These are phyloP conservation scores for Saiga tatarica DNA, from an alignment of 2,113 vertebrate species.

Conservation along the genomic window DNA sequence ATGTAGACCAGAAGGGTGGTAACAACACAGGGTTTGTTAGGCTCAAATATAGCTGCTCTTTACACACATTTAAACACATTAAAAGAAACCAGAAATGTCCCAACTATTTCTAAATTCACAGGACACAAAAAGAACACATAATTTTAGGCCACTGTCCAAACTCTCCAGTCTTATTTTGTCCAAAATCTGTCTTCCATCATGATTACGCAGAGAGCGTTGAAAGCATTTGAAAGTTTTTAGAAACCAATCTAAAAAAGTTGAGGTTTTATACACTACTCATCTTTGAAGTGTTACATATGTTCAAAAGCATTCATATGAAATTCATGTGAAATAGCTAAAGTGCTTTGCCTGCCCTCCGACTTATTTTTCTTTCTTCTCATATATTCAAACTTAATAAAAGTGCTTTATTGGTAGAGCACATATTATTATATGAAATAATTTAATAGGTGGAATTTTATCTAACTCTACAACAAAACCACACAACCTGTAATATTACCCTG, in stretches of 20 bases:
- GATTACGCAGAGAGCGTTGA: neutral
- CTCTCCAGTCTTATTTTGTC: neutral
- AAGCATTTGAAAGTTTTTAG: slow-evolving; percentile 26
- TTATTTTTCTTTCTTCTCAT: neutral
- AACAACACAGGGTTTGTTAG: slow-evolving; percentile 8
- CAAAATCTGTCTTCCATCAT: slow-evolving; percentile 50
- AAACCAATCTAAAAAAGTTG: neutral
- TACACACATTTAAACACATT: slow-evolving; percentile 48
- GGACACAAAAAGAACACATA: slow-evolving; percentile 30
- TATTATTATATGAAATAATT: neutral
- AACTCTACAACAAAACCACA: neutral
- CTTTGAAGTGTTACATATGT: neutral
- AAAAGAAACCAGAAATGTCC: slow-evolving; percentile 51
- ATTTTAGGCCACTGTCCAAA: slow-evolving; percentile 47
- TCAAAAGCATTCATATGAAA: neutral
- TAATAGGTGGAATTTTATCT: neutral
- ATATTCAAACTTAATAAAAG: neutral
- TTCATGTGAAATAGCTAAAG: neutral
- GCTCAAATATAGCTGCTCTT: slow-evolving; percentile 29
- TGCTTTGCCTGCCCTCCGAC: neutral
- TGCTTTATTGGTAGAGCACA: neutral
- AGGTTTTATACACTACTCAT: neutral
- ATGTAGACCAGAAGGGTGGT: neutral
- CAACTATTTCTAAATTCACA: slow-evolving; percentile 46
- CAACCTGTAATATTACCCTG: neutral